These are phyloP conservation scores for Operophtera brumata DNA, from an alignment of 2,888 invertebrate genomes.

Conservation along the genomic window DNA sequence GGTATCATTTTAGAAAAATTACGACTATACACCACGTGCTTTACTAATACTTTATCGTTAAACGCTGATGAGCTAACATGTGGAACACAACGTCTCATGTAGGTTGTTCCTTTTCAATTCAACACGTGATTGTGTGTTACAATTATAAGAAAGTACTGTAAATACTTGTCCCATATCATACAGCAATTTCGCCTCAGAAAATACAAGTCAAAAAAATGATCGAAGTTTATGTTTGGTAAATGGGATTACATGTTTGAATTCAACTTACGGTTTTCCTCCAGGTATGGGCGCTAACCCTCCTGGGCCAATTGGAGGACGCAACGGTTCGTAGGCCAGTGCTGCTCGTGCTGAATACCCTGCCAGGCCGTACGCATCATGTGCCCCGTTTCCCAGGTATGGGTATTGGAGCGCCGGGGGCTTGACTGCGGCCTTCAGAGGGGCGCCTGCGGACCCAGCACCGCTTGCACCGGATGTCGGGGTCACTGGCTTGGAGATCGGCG, in stretches of 20 bases:
- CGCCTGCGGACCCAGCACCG: constrained; percentile 81
- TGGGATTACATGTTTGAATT: neutral
- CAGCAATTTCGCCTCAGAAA: too few species aligned
- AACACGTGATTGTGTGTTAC: too few species aligned
- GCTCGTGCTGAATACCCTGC: constrained; percentile 77
- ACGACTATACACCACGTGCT: too few species aligned
- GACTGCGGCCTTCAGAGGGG: constrained; percentile 78
- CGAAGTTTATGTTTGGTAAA: neutral
- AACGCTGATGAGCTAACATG: neutral
- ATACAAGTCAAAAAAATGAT: too few species aligned
- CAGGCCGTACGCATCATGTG: constrained; percentile 74
- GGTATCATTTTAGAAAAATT: too few species aligned
- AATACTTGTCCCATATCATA: too few species aligned
- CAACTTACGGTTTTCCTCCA: constrained; percentile 92
- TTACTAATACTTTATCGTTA: too few species aligned
- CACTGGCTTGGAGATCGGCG: constrained; percentile 94
- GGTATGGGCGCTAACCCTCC: constrained; percentile 85
- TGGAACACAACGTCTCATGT: neutral
- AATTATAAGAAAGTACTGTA: too few species aligned
- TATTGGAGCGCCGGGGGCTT: constrained; percentile 83
- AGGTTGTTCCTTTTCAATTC: too few species aligned
- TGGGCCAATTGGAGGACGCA: constrained; percentile 75
- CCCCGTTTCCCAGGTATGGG: constrained; percentile 81
- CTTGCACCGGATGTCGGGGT: constrained; percentile 88
- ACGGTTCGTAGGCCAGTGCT: constrained; percentile 73